phyloP scores from a whole-genome alignment of 2,113 vertebrate species.

The Perca flavescens region DNA sequence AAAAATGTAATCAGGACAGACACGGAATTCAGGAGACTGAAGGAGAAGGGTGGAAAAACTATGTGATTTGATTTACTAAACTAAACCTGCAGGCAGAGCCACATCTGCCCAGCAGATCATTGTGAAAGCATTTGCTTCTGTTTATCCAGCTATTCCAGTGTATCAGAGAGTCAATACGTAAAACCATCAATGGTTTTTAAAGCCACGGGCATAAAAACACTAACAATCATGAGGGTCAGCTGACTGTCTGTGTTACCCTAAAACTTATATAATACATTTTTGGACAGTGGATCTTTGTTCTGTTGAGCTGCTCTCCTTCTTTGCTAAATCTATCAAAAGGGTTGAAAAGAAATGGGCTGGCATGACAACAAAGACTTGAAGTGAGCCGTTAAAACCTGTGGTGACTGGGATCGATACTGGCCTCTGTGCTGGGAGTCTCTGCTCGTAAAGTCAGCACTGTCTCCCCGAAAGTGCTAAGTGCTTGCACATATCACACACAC shows the following conservation, averaged over 20 bases:
- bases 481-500: constrained; percentile 13
- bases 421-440: constrained; percentile 36
- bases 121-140: constrained; percentile 65
- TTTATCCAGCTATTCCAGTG: constrained; percentile 55
- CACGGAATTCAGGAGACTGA: constrained; percentile 16
- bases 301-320: constrained; percentile 28
- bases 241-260: constrained; percentile 15
- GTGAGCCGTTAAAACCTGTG: constrained; percentile 62
- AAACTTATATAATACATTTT: constrained; percentile 45
- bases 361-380: constrained; percentile 59
- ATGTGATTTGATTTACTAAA: constrained; percentile 53
- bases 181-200: constrained; percentile 41
- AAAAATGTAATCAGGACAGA: constrained; percentile 25
- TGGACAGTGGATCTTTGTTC: constrained; percentile 41
- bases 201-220: constrained; percentile 26
- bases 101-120: constrained; percentile 72
- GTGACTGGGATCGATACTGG: constrained; percentile 51
- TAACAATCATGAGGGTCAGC: constrained; percentile 37
- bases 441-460: constrained; percentile 59
- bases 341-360: constrained; percentile 65
- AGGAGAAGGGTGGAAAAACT: constrained; percentile 33
- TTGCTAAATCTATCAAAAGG: constrained; percentile 60
- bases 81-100: constrained; percentile 33
- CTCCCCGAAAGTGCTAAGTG: constrained; percentile 18
- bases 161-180: constrained; percentile 48